Conservation (phyloP, 2,888 invertebrate genomes). For the Andricus quercusramuli region DNA sequence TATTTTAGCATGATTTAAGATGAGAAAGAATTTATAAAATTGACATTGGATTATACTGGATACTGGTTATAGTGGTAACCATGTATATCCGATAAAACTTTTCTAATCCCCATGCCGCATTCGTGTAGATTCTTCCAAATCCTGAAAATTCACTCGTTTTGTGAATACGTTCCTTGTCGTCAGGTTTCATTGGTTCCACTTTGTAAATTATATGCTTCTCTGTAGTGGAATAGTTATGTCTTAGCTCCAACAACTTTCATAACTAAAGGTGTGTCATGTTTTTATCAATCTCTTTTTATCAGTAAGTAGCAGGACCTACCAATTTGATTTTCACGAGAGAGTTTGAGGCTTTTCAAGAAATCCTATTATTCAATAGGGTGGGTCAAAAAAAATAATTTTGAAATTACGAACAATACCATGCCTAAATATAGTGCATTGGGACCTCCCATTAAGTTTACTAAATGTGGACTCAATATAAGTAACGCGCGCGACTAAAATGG, state of each 20-base stretch:
- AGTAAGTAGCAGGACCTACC: background rate
- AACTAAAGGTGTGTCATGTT: background rate
- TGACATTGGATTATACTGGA: too few species aligned
- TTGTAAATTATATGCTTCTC: conserved; percentile 28
- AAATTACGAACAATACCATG: too few species aligned
- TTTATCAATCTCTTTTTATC: background rate
- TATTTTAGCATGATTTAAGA: too few species aligned
- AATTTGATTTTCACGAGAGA: background rate
- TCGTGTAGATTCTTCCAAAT: conserved; percentile 19
- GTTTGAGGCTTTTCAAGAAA: background rate
- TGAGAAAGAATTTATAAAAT: too few species aligned
- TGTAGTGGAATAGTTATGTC: background rate
- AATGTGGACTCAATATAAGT: too few species aligned
- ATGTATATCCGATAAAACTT: conserved; percentile 47
- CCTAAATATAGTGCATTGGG: too few species aligned
- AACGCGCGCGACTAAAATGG: too few species aligned
- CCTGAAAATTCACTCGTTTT: conserved; percentile 8
- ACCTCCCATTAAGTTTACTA: too few species aligned
- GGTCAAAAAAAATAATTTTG: too few species aligned
- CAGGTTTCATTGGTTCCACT: conserved; percentile 15
- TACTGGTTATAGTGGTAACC: conserved; percentile 2
- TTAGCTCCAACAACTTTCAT: background rate
- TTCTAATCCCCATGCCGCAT: conserved; percentile 50
- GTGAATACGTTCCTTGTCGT: conserved; percentile 7
- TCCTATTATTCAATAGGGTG: background rate